phyloP scores from a whole-genome alignment of 92 coral and sea anemone genomes.

The Palythoa heliodiscus region DNA sequence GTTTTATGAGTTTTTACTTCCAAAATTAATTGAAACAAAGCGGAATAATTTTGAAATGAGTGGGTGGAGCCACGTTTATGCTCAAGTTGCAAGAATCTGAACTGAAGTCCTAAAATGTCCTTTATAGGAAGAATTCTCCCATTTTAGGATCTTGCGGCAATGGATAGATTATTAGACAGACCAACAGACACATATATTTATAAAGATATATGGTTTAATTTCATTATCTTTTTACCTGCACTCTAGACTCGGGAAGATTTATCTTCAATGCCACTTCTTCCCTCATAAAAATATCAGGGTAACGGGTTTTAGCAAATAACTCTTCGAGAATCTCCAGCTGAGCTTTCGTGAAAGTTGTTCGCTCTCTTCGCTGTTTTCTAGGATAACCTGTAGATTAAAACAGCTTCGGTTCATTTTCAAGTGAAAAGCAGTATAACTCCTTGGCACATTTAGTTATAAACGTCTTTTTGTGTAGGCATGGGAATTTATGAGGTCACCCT shows the following conservation, averaged over 20 bases:
- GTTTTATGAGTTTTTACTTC: no score
- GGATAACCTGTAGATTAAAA: slow-evolving; percentile 66
- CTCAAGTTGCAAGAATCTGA: background rate
- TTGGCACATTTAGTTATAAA: background rate
- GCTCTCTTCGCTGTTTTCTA: slow-evolving; percentile 90
- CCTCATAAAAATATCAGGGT: slow-evolving; percentile 92
- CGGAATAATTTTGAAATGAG: background rate
- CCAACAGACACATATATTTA: no score
- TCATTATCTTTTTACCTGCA: slow-evolving; percentile 67
- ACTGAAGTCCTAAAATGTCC: no score
- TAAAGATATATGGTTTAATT: no score
- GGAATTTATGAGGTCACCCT: no score
- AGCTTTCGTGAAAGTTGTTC: slow-evolving; percentile 95
- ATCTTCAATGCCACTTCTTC: slow-evolving; percentile 99
- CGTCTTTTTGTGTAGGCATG: background rate
- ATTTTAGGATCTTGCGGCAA: no score
- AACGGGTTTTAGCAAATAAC: slow-evolving; percentile 94
- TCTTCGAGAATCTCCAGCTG: slow-evolving; percentile 96
- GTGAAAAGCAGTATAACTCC: background rate
- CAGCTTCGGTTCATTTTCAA: background rate
- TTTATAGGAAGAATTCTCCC: no score
- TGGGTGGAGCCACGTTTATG: background rate
- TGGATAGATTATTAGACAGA: no score
- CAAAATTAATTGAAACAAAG: slow-evolving; percentile 22
- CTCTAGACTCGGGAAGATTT: slow-evolving; percentile 95